Conservation (phyloP, 1,140 invertebrate species). For the Caerostris extrusa region DNA sequence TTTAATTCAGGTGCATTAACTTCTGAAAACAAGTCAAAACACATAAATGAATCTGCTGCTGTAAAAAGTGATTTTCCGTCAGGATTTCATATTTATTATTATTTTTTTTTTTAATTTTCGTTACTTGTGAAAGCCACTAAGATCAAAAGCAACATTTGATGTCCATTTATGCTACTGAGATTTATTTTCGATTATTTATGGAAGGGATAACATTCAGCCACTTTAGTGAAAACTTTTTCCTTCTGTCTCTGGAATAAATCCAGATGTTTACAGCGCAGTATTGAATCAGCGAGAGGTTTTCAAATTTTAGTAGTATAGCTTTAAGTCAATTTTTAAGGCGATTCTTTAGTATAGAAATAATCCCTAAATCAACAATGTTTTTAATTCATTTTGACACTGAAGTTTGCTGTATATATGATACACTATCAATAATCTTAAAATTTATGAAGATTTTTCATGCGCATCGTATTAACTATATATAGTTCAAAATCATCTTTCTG, state of each 20-base stretch:
- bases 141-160: slow-evolving; percentile 2
- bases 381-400: too few species aligned
- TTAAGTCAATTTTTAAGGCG: not conserved
- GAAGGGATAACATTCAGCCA: slow-evolving; percentile 10
- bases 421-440: too few species aligned
- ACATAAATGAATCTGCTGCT: not conserved
- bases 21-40: slow-evolving; percentile 14
- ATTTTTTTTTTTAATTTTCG: not conserved
- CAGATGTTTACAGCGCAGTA: slow-evolving; percentile 29
- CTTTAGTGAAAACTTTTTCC: slow-evolving; percentile 40
- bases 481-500: too few species aligned
- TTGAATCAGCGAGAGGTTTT: slow-evolving; percentile 28
- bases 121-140: not conserved
- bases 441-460: too few species aligned
- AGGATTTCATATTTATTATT: not conserved
- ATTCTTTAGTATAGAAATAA: not conserved
- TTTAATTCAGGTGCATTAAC: slow-evolving; percentile 8
- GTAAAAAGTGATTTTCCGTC: not conserved
- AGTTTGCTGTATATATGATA: too few species aligned
- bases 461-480: too few species aligned
- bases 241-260: slow-evolving; percentile 55
- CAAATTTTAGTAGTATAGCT: slow-evolving; percentile 17
- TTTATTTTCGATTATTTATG: slow-evolving; percentile 48
- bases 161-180: slow-evolving; percentile 1
- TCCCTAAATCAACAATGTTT: too few species aligned